A percentile compares a stretch with the other conserved stretches of the same genome.
phyloP scores from a whole-genome alignment of 2,113 vertebrate species.

The Cricetomys ansorgei region DNA sequence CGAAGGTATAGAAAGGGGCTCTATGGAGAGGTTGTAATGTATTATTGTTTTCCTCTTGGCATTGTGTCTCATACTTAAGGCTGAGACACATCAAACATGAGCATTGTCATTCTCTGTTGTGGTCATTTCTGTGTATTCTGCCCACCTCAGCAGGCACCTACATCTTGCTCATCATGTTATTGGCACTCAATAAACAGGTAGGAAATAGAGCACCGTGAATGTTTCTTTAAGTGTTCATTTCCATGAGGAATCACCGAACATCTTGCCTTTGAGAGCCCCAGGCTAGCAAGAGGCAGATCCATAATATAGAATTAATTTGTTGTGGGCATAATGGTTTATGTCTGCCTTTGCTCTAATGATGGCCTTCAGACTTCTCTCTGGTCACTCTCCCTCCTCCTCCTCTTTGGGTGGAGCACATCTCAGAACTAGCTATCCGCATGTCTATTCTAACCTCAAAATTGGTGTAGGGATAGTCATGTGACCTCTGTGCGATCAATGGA shows the following conservation, averaged over 20 bases:
- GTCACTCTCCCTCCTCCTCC: neutral
- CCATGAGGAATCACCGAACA: neutral
- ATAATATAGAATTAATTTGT: neutral
- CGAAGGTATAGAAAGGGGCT: neutral
- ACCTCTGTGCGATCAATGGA: neutral
- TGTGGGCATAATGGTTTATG: rapidly evolving
- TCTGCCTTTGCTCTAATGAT: neutral
- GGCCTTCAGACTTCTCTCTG: neutral
- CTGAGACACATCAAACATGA: neutral
- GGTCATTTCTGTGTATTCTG: rapidly evolving
- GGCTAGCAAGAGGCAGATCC: neutral
- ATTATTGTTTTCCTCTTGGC: neutral
- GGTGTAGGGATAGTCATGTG: neutral
- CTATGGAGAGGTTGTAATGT: neutral
- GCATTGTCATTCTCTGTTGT: rapidly evolving
- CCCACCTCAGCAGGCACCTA: rapidly evolving
- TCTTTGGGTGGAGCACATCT: neutral
- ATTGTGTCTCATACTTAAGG: neutral
- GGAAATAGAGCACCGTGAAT: neutral
- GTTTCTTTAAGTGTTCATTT: neutral
- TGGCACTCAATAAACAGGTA: neutral
- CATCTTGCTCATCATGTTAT: neutral
- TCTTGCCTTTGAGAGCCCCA: no score
- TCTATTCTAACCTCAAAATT: neutral
- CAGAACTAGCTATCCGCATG: neutral